Base-by-base conservation (phyloP, 2,888 invertebrate genomes). In the Apocheima hispidaria region DNA sequence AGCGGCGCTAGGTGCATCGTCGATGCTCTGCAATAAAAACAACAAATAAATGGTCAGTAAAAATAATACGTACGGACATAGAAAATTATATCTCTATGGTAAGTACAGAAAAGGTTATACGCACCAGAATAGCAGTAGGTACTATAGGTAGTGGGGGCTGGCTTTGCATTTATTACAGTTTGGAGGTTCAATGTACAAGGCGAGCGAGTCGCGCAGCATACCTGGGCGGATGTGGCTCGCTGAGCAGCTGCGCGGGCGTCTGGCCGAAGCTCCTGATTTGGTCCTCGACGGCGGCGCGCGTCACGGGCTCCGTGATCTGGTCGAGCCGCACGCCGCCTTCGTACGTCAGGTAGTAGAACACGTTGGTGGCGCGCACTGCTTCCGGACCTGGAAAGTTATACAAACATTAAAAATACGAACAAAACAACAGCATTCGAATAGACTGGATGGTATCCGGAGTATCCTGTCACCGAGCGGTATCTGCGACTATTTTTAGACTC, bases 261-360 rank as follows among this genome's bases (percentile, higher is more conserved):
- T 99, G 99, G 0, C 99, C 99, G 87, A 99, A 99, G 87, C 98
- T 99, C 36, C 97, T 94, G 72, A 99, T 99, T 93, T 99, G 99
- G 90, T 98, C 98, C 81, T 99, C 98, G 10, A 99, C 96, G 0
- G 99, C 98, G 79, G 99, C 98, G 70, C 96, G 95, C 94, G 99
- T 98, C 16, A 98, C 95, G 0, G 96, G 96, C 84, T 99, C 99
- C 0, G 95, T 94, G 73, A 99, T 96, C 33, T 96, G 94, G 60
- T 99, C 98, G 73, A 99, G 94, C 61, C 99, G 97, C 1, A 99
- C 98, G 70, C 97, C 98, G 55, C 99, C 99, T 88, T 99, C 99
- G 89, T 99, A 99, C 0, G 99, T 99, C 66, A 99, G 94, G 90
- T 99, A 99, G 93, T 99, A 99, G 93, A 99, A 99, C 16, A 99